Evolutionary conservation across 2,888 invertebrate species (phyloP).

Genomic region (Aphodius granarius): DNA sequence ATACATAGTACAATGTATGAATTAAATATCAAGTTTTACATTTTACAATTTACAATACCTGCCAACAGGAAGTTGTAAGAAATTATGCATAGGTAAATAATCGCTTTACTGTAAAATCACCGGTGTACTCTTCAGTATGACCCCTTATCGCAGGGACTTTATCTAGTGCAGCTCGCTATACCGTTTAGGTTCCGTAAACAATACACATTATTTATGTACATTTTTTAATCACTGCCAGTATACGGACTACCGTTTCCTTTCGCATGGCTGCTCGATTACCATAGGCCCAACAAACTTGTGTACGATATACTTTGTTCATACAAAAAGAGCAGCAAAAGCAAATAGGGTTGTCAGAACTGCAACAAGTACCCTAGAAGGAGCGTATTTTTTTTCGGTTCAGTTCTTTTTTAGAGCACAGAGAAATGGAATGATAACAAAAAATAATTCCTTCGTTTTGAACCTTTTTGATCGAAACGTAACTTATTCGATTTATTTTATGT

Average conservation of each 20-base stretch:
- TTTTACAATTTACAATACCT: background rate
- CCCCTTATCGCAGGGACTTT: background rate
- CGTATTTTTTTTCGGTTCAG: no score
- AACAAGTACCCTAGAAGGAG: no score
- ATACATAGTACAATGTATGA: no score
- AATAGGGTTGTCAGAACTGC: no score
- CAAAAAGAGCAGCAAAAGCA: no score
- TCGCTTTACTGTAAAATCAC: background rate
- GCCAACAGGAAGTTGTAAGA: background rate
- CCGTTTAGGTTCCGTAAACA: background rate
- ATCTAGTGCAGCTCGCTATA: background rate
- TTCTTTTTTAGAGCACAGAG: no score
- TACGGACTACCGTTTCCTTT: background rate
- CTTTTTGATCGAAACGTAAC: no score
- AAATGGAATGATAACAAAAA: no score
- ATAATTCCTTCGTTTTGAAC: no score
- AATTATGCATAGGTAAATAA: background rate
- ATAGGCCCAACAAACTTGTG: background rate
- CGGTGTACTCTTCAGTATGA: background rate
- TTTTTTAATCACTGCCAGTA: background rate
- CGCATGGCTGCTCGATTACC: background rate
- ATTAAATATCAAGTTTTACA: no score
- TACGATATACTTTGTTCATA: background rate
- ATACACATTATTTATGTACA: background rate
- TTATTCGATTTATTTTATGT: no score